Base-by-base conservation (phyloP, 2,113 vertebrate genomes). In the Oriolus oriolus region DNA sequence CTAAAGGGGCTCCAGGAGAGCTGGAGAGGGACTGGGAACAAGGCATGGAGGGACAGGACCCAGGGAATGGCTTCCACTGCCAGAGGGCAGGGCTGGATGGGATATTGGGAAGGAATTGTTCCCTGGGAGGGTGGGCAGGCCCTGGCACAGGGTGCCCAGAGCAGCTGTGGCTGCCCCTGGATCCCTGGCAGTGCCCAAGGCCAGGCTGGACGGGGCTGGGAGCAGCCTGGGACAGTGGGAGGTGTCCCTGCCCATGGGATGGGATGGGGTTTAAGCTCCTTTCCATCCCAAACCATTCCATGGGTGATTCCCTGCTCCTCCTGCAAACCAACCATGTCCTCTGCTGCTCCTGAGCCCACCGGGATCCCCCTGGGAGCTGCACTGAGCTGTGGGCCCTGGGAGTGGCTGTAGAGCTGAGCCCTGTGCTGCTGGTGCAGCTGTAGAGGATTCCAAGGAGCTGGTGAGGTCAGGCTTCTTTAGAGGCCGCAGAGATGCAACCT, bases 351-450 rank as follows among this genome's bases (percentile, higher is more conserved):
- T 20, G 33, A 47, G 23, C 33, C 44, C 24, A 4, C 2, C 4
- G 3, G 65, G 65, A 20, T 21, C 9, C 7, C 5, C 7, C 65
- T 20, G 44, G 65, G 33, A 14, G 33, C 6, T 33, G 16, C 39
- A 5, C 61, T 31, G 39, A 15, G 28, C 61, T 31, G 19, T 16
- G 61, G 41, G 61, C 23, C 47, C 64, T n/a, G 44, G 44, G 17
- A 10, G 1, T 11, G 22, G 6, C 0, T 12, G 6, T 2, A 1
- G 22, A 18, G 41, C 59, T 65, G 41, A 28, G 23, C 13, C 23
- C 11, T 2, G 41, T 1, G 7, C 13, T 37, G 3, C 1, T 8
- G 28, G 7, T 12, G 57, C 27, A 5, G 23, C 0, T n/a, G 9
- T 4, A 2, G 59, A 23, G 18, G n/a, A 16, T n/a, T 28, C 18